These are phyloP conservation scores for Lampris incognitus DNA, from an alignment of 2,113 vertebrate genomes.

Conservation along the genomic window DNA sequence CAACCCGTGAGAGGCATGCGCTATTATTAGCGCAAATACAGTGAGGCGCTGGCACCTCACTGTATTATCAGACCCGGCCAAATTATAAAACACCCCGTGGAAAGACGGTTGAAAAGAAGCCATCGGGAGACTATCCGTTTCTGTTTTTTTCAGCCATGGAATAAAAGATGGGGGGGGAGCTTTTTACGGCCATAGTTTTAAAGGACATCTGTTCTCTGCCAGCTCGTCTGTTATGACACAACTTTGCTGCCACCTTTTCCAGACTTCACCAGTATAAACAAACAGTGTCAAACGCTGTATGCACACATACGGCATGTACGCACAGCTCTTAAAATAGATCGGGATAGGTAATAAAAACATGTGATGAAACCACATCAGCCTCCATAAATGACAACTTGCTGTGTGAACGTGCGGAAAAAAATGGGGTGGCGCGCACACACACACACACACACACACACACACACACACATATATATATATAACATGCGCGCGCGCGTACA, in stretches of 20 bases:
- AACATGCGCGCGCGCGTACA: too few species aligned
- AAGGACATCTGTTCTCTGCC: slow-evolving; percentile 1
- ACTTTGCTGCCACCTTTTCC: slow-evolving; percentile 5
- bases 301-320: slow-evolving; percentile 6
- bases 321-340: slow-evolving; percentile 3
- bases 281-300: slow-evolving; percentile 11
- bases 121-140: neutral
- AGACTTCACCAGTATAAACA: slow-evolving; percentile 4
- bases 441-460: neutral
- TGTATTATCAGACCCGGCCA: neutral
- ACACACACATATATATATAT: too few species aligned
- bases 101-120: neutral
- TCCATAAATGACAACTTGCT: neutral
- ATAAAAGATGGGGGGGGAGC: too few species aligned
- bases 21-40: neutral
- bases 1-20: slow-evolving; percentile 7
- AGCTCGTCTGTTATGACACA: slow-evolving; percentile 3
- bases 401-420: too few species aligned
- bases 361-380: neutral
- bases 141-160: too few species aligned
- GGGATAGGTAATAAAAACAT: slow-evolving; percentile 3
- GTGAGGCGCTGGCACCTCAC: slow-evolving; percentile 13
- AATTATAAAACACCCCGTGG: neutral
- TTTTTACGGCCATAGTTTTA: too few species aligned
- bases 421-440: neutral